phyloP scores from a whole-genome alignment of 2,797 vertebrate genomes.

The Myotis myotis region DNA sequence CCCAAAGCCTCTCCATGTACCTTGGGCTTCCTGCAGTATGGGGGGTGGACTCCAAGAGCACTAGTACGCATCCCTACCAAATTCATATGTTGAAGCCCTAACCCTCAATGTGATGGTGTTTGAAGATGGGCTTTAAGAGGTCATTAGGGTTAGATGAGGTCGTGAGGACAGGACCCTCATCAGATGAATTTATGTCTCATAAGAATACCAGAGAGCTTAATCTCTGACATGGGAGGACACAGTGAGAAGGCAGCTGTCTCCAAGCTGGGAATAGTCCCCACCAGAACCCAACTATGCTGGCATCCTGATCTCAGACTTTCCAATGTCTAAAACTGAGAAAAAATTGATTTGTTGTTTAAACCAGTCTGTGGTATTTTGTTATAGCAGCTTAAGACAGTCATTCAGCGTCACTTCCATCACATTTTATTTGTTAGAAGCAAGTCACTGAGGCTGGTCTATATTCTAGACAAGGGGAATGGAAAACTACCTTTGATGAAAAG shows the following conservation, averaged over 20 bases:
- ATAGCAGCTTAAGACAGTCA: background rate
- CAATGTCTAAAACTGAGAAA: background rate
- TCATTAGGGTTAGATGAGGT: background rate
- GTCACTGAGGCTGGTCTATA: background rate
- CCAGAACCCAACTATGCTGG: background rate
- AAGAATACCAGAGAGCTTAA: background rate
- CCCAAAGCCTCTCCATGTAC: background rate
- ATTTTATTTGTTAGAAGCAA: background rate
- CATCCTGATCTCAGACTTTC: background rate
- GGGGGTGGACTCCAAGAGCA: background rate
- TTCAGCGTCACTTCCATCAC: background rate
- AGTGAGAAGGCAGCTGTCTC: background rate
- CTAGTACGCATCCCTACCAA: background rate
- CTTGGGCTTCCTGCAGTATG: background rate
- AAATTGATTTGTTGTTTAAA: background rate
- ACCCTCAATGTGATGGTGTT: too few relatives aligned
- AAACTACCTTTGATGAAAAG: background rate
- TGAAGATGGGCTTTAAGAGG: background rate
- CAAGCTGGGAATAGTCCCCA: background rate
- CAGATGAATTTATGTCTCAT: background rate
- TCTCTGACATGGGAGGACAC: background rate
- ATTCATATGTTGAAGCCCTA: background rate
- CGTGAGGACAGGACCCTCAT: background rate
- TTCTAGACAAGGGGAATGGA: background rate
- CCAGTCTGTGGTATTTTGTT: background rate